Percentiles rank a stretch among this genome's conserved stretches.
Evolutionary conservation across 2,113 vertebrate species (phyloP).

Genomic region (Laterallus jamaicensis): DNA sequence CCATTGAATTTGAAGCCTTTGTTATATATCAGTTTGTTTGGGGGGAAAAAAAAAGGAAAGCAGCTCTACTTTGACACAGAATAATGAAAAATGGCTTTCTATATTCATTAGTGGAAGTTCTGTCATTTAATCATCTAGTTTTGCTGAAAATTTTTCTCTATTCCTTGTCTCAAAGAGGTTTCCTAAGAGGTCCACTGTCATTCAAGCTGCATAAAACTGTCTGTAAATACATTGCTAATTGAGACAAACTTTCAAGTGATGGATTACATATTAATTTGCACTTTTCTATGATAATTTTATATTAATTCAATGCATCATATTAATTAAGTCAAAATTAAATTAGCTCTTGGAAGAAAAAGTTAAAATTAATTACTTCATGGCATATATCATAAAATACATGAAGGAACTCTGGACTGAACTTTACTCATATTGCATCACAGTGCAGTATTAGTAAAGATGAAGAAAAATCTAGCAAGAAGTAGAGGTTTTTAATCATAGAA

Average conservation of each 20-base stretch:
- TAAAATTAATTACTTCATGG: constrained; percentile 39
- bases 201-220: background rate
- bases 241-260: constrained; percentile 49
- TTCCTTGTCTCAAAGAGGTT: background rate
- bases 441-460: background rate
- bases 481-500: background rate
- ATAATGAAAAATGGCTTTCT: background rate
- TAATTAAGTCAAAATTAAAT: constrained; percentile 65
- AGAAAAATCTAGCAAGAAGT: background rate
- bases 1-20: background rate
- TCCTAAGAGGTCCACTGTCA: background rate
- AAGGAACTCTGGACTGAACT: background rate
- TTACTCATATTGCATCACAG: background rate
- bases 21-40: background rate
- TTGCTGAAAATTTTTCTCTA: background rate
- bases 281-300: constrained; percentile 46
- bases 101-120: background rate
- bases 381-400: background rate
- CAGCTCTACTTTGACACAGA: background rate
- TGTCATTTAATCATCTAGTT: background rate
- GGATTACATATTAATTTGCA: constrained; percentile 52
- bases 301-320: constrained; percentile 40
- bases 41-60: too few species aligned
- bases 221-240: constrained; percentile 16
- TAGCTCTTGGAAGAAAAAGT: constrained; percentile 27